Base-by-base conservation (phyloP, 2,797 vertebrate genomes). In the Neoniphon sammara region DNA sequence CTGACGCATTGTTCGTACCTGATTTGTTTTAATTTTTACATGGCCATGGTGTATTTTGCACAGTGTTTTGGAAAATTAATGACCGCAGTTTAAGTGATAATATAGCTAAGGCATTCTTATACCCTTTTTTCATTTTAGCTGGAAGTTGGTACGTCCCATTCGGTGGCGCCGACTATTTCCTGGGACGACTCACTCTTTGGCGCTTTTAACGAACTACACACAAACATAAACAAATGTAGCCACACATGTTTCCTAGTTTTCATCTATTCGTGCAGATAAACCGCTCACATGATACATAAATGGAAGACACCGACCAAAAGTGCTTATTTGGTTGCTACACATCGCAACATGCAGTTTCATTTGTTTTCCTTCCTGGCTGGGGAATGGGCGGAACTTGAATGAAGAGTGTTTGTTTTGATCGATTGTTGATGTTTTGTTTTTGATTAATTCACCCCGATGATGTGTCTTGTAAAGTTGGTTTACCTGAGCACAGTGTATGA, bases 111-210 rank as follows among this genome's bases (percentile, higher is more conserved):
- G 10, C 4, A 25, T 61, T 44, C 27, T 27, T 27, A 27, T 27
- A 54, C n/a, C 52, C 68, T 76, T 81, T 83, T 72, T 2, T 27
- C 25, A 27, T 27, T 27, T 27, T 87, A 85, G 80, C 87, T 81
- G 49, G 75, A 70, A 78, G 88, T 73, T 81, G 77, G 84, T 82
- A 87, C 73, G 58, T 72, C 79, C 80, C 78, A 86, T 78, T 84
- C 83, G 83, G 88, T 89, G 92, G 90, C 88, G 89, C 88, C 84
- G 89, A 91, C 87, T 91, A 91, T 78, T 87, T 87, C 62, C 85
- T 89, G 90, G 92, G 70, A 27, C 12, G 44, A 69, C 46, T 25
- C 42, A 42, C 50, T 54, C 54, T 59, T 82, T 79, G 80, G 81
- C 82, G 87, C 79, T 77, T 74, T 78, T 46, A 63, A 18, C 2